Percentiles rank a stretch among this genome's conserved stretches.
Evolutionary conservation across 2,888 invertebrate genomes (phyloP).

Genomic region (Drosophila anomalata): DNA sequence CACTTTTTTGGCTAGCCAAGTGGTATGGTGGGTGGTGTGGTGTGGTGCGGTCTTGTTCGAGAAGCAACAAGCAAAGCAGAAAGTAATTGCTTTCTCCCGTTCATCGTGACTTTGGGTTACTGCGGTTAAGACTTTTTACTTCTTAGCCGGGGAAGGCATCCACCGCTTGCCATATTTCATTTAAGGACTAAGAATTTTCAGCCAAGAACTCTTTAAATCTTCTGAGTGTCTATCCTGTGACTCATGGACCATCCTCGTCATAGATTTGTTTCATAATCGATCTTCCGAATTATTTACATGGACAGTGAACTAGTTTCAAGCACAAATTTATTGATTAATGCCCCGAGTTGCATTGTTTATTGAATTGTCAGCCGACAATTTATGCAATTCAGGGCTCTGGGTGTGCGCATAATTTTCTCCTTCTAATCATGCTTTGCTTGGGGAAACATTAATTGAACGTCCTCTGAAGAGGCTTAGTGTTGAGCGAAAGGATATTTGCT

Average conservation of each 20-base stretch:
- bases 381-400: slow-evolving; percentile 22
- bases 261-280: slow-evolving; percentile 27
- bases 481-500: slow-evolving; percentile 13
- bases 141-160: slow-evolving; percentile 42
- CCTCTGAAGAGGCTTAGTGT: slow-evolving; percentile 48
- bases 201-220: neutral
- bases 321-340: slow-evolving; percentile 22
- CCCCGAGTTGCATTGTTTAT: slow-evolving; percentile 54
- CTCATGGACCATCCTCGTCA: slow-evolving; percentile 18
- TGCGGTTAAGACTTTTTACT: slow-evolving; percentile 28
- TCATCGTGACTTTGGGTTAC: slow-evolving; percentile 58
- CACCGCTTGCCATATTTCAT: slow-evolving; percentile 55
- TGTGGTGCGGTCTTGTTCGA: slow-evolving; percentile 19
- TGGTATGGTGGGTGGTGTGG: neutral
- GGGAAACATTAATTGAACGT: slow-evolving; percentile 10
- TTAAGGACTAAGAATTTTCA: slow-evolving; percentile 10
- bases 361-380: slow-evolving; percentile 67
- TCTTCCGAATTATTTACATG: slow-evolving; percentile 27
- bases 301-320: slow-evolving; percentile 3
- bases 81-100: slow-evolving; percentile 79
- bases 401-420: slow-evolving; percentile 1
- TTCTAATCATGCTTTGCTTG: slow-evolving; percentile 9
- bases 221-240: neutral
- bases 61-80: slow-evolving; percentile 71
- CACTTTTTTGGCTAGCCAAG: slow-evolving; percentile 16